Percentiles rank a stretch among this genome's conserved stretches.
These are phyloP conservation scores for Parambassis ranga DNA, from an alignment of 2,797 vertebrate species.

Conservation along the genomic window DNA sequence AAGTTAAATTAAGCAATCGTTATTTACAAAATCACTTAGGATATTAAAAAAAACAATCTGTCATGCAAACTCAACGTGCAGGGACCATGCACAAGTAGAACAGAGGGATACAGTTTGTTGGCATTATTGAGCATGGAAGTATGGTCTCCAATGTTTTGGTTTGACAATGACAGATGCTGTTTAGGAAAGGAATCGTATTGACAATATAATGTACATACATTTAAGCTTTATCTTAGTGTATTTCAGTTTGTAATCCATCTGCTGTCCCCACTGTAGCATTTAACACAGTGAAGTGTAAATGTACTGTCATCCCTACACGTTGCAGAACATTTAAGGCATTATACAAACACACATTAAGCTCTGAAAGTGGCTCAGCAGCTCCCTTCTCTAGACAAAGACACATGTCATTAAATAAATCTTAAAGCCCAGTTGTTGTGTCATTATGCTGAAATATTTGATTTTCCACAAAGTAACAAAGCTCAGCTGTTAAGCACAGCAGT, in stretches of 20 bases:
- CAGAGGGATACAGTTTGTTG: constrained; percentile 30
- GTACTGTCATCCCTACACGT: not conserved
- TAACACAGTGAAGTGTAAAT: constrained; percentile 11
- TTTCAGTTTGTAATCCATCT: constrained; percentile 1
- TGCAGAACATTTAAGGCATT: constrained; percentile 9
- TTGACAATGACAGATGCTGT: constrained; percentile 16
- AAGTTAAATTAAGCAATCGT: constrained; percentile 35
- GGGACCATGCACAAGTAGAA: constrained; percentile 46
- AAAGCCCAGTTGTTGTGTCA: no score
- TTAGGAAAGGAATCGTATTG: not conserved
- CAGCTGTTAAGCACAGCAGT: not conserved
- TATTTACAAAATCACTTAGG: constrained; percentile 38
- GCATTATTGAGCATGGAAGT: constrained; percentile 14
- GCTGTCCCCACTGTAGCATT: not conserved
- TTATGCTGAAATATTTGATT: not conserved
- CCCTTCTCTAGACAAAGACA: not conserved
- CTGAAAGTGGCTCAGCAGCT: not conserved
- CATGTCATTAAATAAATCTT: not conserved
- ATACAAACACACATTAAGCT: constrained; percentile 3
- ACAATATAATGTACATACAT: constrained; percentile 5
- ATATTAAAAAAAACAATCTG: constrained; percentile 8
- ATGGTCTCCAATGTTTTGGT: constrained; percentile 46
- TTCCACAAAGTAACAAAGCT: not conserved
- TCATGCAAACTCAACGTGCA: constrained; percentile 67
- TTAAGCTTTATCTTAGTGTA: constrained; percentile 10